A percentile compares a stretch with the other conserved stretches of the same genome.
These are phyloP conservation scores for Drosophila barbarae DNA, from an alignment of 2,888 invertebrate species.

Conservation along the genomic window DNA sequence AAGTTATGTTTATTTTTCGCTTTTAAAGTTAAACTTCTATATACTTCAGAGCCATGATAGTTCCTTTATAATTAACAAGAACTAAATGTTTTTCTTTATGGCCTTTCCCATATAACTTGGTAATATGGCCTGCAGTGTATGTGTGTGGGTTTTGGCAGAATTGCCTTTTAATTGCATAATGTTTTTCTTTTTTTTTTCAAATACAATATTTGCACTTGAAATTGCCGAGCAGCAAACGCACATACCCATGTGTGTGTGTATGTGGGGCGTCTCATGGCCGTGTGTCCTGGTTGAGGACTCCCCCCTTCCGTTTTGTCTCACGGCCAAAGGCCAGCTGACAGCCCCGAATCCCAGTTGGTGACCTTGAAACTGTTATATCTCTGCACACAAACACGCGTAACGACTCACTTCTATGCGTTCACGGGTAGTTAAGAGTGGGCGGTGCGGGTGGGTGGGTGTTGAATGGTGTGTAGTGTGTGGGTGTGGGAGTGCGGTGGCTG, in stretches of 20 bases:
- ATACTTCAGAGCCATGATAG: neutral
- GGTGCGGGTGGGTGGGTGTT: constrained; percentile 6
- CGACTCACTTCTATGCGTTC: constrained; percentile 21
- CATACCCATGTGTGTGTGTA: constrained; percentile 8
- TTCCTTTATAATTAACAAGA: constrained; percentile 11
- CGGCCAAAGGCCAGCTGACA: constrained; percentile 19
- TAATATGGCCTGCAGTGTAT: constrained; percentile 44
- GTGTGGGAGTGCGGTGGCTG: constrained; percentile 23
- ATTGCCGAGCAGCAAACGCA: constrained; percentile 35
- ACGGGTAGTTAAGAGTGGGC: constrained; percentile 3
- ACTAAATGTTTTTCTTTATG: constrained; percentile 8
- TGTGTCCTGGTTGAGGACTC: constrained; percentile 9
- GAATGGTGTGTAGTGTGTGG: constrained; percentile 33
- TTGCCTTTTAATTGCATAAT: constrained; percentile 66
- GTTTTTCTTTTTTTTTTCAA: constrained; percentile 31
- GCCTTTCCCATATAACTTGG: neutral
- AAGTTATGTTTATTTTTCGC: neutral
- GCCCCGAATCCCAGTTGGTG: constrained; percentile 24
- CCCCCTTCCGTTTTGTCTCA: neutral
- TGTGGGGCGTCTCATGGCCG: constrained; percentile 6
- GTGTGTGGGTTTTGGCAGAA: constrained; percentile 48
- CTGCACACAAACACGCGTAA: constrained; percentile 19
- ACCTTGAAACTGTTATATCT: constrained; percentile 38
- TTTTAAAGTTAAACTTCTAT: neutral
- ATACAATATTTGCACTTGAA: constrained; percentile 57